Base-by-base conservation (phyloP, 2,797 vertebrate genomes). In the Nothura maculosa region DNA sequence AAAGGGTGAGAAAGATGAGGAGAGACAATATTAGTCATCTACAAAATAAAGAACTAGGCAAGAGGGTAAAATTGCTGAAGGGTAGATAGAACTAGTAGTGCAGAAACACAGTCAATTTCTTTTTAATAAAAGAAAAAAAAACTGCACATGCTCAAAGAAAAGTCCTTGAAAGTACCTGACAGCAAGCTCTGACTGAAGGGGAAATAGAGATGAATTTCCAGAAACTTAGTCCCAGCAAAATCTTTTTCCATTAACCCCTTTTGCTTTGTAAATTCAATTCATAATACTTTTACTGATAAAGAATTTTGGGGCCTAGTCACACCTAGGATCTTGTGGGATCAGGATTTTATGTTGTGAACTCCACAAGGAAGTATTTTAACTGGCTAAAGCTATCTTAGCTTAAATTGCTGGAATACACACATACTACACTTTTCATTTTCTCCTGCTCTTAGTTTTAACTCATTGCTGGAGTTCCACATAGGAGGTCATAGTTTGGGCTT, bases 21-120 rank as follows among this genome's bases (percentile, higher is more conserved):
- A 95, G 70, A 95, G 96, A 97, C 96, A 97, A 77, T 85, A 74
- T 84, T 93, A 95, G 90, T 69, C 88, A 81, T 90, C 91, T 95
- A 89, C 76, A 89, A 90, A 94, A 86, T 66, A 89, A 91, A 95
- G 82, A 92, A 63, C 42, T 77, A 87, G 75, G 81, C 80, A 95
- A 93, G 84, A 94, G 55, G 91, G 74, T 61, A 93, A 89, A 83
- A 90, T 80, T 87, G 96, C 97, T 94, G 70, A 92, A 93, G 93
- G 96, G 93, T 82, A 94, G 76, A 94, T 84, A 84, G 89, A 96
- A 62, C 90, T 81, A 96, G 78, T 24, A 94, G 92, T 95, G 95
- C 95, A 96, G 96, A 97, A 96, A 95, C 85, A 92, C 74, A 68
- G 1, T 66, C 75, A 60, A 82, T 75, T 94, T 95, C 60, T 93